phyloP scores from a whole-genome alignment of 2,797 vertebrate species.

The Halcyon badia region DNA sequence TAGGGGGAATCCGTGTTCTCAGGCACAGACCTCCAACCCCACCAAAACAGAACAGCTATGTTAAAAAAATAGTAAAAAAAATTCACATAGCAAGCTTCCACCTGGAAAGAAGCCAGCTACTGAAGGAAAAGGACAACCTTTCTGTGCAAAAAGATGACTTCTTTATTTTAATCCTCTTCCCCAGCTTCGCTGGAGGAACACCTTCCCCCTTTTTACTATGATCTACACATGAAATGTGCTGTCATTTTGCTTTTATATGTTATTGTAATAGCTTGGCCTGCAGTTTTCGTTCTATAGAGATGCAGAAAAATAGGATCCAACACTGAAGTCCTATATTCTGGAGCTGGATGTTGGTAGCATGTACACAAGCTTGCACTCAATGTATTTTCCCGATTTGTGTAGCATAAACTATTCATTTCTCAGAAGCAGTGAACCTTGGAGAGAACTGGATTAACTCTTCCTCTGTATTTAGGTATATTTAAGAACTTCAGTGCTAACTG shows the following conservation, averaged over 20 bases:
- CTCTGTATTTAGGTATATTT: background rate
- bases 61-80: background rate
- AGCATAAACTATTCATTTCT: background rate
- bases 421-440: background rate
- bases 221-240: fast-evolving
- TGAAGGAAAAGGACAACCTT: background rate
- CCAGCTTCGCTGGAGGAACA: background rate
- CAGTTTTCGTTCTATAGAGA: background rate
- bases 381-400: fast-evolving
- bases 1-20: background rate
- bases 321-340: background rate
- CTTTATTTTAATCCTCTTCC: background rate
- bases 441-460: background rate
- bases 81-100: background rate
- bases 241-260: background rate
- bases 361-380: fast-evolving
- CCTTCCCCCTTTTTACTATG: background rate
- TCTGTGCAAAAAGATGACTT: background rate
- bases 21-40: background rate
- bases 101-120: background rate
- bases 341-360: background rate
- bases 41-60: background rate
- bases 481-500: background rate
- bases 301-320: background rate
- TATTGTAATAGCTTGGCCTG: background rate